Conservation (phyloP, 2,888 invertebrate genomes). For the Suillia variegata region DNA sequence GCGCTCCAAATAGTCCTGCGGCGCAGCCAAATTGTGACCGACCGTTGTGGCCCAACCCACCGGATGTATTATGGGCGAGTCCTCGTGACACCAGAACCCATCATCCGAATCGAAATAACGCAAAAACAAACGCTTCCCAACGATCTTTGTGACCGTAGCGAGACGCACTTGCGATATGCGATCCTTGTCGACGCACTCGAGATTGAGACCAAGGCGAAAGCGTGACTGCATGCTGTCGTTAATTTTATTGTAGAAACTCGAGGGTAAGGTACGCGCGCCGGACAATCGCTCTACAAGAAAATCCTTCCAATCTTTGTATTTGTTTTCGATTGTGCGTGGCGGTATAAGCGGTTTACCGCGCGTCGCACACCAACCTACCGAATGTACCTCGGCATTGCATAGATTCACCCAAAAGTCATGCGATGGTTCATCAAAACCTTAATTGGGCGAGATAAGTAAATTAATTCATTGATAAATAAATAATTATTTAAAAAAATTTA, state of each 20-base stretch:
- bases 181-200: constrained; percentile 96
- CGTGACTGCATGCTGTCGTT: constrained; percentile 82
- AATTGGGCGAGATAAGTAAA: constrained; percentile 11
- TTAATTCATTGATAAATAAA: not conserved
- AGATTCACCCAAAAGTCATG: constrained; percentile 98
- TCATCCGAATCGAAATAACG: constrained; percentile 88
- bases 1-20: constrained; percentile 76
- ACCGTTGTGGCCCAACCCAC: constrained; percentile 94
- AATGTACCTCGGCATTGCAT: constrained; percentile 92
- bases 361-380: constrained; percentile 97
- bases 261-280: constrained; percentile 92
- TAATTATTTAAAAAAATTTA: not conserved
- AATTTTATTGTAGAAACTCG: constrained; percentile 88
- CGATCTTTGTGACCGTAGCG: constrained; percentile 86
- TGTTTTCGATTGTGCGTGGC: constrained; percentile 88
- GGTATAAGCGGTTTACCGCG: constrained; percentile 94
- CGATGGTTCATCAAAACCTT: constrained; percentile 81
- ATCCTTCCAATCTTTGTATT: constrained; percentile 95
- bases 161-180: constrained; percentile 91
- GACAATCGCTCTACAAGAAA: constrained; percentile 90
- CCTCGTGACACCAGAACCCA: constrained; percentile 97
- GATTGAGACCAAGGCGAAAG: constrained; percentile 79
- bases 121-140: constrained; percentile 90
- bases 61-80: constrained; percentile 91
- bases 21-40: constrained; percentile 87